Conservation (phyloP, 1,140 invertebrate species). For the Drosophila cardini region DNA sequence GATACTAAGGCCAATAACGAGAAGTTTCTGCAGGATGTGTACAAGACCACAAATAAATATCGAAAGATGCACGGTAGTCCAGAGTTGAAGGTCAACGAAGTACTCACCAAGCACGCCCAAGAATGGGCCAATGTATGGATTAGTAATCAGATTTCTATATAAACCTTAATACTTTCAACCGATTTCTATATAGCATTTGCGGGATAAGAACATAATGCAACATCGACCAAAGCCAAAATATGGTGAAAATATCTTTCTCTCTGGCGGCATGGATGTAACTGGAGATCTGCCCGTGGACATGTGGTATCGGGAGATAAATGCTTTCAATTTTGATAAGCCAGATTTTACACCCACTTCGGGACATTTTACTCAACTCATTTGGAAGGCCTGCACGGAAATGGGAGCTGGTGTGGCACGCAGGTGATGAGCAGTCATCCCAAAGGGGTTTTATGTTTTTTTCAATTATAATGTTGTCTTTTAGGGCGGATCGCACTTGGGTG, state of each 20-base stretch:
- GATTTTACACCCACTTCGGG: constrained; percentile 84
- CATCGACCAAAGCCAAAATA: constrained; percentile 69
- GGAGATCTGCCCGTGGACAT: constrained; percentile 87
- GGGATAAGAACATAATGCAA: constrained; percentile 66
- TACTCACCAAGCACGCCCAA: constrained; percentile 58
- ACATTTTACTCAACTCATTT: constrained; percentile 90
- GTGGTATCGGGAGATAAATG: constrained; percentile 88
- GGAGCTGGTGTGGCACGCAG: constrained; percentile 88
- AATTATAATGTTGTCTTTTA: constrained; percentile 3
- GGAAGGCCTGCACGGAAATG: constrained; percentile 89
- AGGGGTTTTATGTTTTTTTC: neutral
- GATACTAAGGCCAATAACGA: constrained; percentile 70
- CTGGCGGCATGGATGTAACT: constrained; percentile 84
- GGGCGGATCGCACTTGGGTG: constrained; percentile 85
- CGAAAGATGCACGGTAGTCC: constrained; percentile 68
- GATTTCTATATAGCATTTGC: constrained; percentile 48
- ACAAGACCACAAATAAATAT: constrained; percentile 56
- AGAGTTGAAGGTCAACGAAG: constrained; percentile 43
- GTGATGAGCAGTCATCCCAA: no score
- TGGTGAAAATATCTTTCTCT: constrained; percentile 72
- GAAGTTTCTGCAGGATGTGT: constrained; percentile 58
- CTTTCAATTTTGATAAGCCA: constrained; percentile 85
- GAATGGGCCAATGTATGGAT: constrained; percentile 72
- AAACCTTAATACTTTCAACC: neutral
- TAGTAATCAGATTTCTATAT: neutral